phyloP scores from a whole-genome alignment of 2,113 vertebrate species.

The Psilopsiagon aymara region DNA sequence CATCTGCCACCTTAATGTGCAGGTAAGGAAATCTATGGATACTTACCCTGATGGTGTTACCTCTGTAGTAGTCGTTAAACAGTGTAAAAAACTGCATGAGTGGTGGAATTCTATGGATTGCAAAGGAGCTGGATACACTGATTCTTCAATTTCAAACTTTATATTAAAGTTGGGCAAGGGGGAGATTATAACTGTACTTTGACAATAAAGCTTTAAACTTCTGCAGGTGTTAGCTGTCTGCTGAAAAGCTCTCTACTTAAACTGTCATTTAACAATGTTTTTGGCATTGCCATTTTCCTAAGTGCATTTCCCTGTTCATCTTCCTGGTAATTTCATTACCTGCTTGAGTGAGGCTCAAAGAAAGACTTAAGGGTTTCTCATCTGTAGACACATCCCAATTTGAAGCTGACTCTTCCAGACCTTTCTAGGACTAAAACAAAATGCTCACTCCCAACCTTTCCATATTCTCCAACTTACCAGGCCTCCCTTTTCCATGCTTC shows the following conservation, averaged over 20 bases:
- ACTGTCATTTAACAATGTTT: not conserved
- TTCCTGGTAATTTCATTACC: constrained; percentile 8
- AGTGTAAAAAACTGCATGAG: not conserved
- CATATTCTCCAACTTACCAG: not conserved
- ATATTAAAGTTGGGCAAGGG: not conserved
- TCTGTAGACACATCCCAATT: not conserved
- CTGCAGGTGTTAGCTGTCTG: not conserved
- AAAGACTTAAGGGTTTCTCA: not conserved
- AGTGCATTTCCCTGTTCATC: not conserved
- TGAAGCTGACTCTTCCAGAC: not conserved
- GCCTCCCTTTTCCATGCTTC: not conserved
- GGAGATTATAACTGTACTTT: not conserved
- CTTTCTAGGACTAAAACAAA: not conserved
- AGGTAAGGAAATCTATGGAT: not conserved
- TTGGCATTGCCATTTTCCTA: not conserved
- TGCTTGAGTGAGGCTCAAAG: not conserved
- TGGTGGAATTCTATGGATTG: not conserved
- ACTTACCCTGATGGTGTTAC: not conserved
- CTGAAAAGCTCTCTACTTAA: not conserved
- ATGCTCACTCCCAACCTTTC: not conserved
- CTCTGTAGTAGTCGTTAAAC: not conserved
- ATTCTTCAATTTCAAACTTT: not conserved
- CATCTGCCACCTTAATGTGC: fast-evolving
- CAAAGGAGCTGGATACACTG: not conserved
- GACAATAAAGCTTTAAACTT: not conserved